Conservation (phyloP, 2,888 invertebrate genomes). For the Synergus laeviventris region DNA sequence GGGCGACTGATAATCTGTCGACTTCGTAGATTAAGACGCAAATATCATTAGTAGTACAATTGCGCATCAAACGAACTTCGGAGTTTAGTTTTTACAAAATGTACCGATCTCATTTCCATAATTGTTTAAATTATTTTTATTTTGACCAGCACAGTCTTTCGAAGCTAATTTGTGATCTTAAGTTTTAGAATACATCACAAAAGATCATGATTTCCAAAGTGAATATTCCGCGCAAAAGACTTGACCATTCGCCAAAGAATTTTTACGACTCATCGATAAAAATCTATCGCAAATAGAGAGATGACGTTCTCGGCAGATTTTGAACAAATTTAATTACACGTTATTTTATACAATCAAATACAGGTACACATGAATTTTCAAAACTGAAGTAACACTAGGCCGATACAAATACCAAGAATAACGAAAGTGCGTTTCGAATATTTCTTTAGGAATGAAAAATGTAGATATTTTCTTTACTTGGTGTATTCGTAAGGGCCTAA, state of each 20-base stretch:
- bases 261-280: background rate
- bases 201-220: background rate
- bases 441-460: background rate
- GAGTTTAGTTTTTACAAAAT: constrained; percentile 41
- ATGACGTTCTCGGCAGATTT: too few species aligned
- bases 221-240: background rate
- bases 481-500: constrained; percentile 5
- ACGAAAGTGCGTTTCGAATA: background rate
- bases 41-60: constrained; percentile 43
- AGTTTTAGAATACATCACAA: background rate
- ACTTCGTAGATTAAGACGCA: constrained; percentile 57
- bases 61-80: constrained; percentile 46
- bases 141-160: background rate
- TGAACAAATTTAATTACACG: background rate
- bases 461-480: background rate
- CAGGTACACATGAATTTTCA: constrained; percentile 25
- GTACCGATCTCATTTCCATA: constrained; percentile 18
- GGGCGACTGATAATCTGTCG: constrained; percentile 44
- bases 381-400: constrained; percentile 3
- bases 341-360: constrained; percentile 28
- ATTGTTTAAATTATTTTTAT: background rate
- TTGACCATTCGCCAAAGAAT: background rate
- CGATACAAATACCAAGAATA: background rate
- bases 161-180: background rate
- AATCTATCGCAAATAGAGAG: background rate